These are phyloP conservation scores for Lagodon rhomboides DNA, from an alignment of 2,797 vertebrate genomes.

Conservation along the genomic window DNA sequence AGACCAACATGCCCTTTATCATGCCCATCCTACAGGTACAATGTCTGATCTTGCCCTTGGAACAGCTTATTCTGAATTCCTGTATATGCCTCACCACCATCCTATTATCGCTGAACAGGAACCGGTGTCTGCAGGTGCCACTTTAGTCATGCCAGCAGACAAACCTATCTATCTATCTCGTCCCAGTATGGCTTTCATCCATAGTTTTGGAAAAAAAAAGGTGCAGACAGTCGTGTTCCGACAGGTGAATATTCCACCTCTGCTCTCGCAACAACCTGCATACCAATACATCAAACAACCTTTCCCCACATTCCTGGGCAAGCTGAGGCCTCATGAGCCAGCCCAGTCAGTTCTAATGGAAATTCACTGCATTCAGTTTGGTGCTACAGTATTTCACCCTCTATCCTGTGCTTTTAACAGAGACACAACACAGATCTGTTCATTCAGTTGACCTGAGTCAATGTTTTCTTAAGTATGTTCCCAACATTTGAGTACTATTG, in stretches of 20 bases:
- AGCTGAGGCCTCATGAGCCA: slow-evolving; percentile 23
- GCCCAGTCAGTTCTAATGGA: slow-evolving; percentile 8
- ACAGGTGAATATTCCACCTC: slow-evolving; percentile 32
- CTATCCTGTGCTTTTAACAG: not conserved
- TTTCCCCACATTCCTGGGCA: slow-evolving; percentile 62
- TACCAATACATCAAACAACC: slow-evolving; percentile 11
- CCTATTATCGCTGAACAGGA: not conserved
- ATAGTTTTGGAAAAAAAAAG: not conserved
- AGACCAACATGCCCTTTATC: not conserved
- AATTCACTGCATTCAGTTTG: slow-evolving; percentile 23
- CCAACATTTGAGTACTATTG: not conserved
- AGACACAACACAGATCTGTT: fast-evolving
- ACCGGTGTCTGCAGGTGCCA: not conserved
- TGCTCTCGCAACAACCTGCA: not conserved
- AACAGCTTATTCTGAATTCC: not conserved
- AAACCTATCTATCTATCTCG: slow-evolving; percentile 1
- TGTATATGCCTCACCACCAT: not conserved
- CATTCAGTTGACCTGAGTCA: not conserved
- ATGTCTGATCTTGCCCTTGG: not conserved
- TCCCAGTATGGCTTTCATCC: not conserved
- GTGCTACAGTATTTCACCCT: not conserved
- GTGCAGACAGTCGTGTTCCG: slow-evolving; percentile 37
- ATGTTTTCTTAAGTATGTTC: slow-evolving; percentile 1
- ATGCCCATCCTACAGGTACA: not conserved
- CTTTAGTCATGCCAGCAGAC: not conserved